Conservation (phyloP, 1,140 invertebrate species). For the Drosophila sturtevanti region DNA sequence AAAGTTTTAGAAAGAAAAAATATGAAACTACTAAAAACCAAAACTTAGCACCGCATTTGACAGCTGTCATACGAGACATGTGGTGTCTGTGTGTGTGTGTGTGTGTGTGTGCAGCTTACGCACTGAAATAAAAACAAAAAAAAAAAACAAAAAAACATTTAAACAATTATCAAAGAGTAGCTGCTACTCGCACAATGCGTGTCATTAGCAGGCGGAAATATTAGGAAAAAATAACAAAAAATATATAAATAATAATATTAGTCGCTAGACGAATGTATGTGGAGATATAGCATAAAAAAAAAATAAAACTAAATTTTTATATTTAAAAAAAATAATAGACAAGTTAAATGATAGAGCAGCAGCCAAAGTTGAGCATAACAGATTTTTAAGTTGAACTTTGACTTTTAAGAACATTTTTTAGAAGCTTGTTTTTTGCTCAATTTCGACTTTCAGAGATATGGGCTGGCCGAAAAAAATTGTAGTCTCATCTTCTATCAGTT, state of each 20-base stretch:
- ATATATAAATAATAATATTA: conserved; percentile 22
- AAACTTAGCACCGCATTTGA: conserved; percentile 58
- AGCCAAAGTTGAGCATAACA: background rate
- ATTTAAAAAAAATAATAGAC: conserved; percentile 42
- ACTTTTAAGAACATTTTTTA: background rate
- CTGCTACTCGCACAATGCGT: conserved; percentile 27
- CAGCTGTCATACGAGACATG: conserved; percentile 72
- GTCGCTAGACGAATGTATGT: conserved; percentile 11
- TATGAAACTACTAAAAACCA: conserved; percentile 11
- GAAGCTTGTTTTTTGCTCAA: too few species aligned
- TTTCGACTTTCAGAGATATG: too few species aligned
- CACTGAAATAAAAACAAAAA: conserved; percentile 59
- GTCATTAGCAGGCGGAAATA: conserved; percentile 68
- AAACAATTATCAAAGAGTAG: conserved; percentile 36
- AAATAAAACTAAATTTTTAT: conserved; percentile 13
- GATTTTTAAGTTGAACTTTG: background rate
- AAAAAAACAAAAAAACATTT: conserved; percentile 46
- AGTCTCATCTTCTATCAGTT: too few species aligned
- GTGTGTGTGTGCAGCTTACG: conserved; percentile 63
- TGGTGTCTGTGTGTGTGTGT: conserved; percentile 15
- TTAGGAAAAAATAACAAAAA: conserved; percentile 28
- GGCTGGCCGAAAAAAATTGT: too few species aligned
- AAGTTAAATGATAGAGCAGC: conserved; percentile 19
- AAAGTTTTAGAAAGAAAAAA: conserved; percentile 16
- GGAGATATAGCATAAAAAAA: conserved; percentile 6